These are phyloP conservation scores for Drosophila pseudotalamancana DNA, from an alignment of 2,888 invertebrate species.

Conservation along the genomic window DNA sequence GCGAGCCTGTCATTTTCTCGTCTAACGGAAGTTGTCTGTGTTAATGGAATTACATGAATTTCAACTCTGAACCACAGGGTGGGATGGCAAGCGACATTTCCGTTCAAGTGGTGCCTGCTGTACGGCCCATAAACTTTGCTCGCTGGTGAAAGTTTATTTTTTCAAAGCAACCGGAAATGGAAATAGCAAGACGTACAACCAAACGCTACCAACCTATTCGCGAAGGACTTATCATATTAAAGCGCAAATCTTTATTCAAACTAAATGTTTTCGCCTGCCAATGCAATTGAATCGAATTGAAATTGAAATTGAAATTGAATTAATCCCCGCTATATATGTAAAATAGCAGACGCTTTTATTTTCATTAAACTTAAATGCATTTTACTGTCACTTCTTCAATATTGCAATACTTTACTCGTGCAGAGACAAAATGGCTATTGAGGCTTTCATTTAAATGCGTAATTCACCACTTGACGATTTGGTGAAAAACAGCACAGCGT, in stretches of 20 bases:
- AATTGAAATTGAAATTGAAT: no score
- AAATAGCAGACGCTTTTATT: background rate
- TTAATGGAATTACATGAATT: conserved; percentile 78
- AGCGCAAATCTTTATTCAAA: conserved; percentile 6
- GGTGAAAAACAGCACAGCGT: background rate
- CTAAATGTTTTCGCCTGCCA: conserved; percentile 9
- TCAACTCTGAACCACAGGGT: conserved; percentile 70
- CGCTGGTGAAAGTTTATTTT: conserved; percentile 48
- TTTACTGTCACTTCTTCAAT: background rate
- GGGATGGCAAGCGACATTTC: conserved; percentile 47
- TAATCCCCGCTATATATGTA: no score
- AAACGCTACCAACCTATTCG: conserved; percentile 3
- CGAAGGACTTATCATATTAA: conserved; percentile 28
- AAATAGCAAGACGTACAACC: conserved; percentile 29
- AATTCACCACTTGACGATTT: background rate
- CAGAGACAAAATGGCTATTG: background rate
- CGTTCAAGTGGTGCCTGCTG: conserved; percentile 20
- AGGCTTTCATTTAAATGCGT: background rate
- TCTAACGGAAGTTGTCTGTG: conserved; percentile 74
- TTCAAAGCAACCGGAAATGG: conserved; percentile 50
- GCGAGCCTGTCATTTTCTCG: conserved; percentile 66
- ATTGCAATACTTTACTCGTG: no score
- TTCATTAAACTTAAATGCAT: background rate
- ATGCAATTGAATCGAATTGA: background rate
- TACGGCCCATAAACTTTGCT: conserved; percentile 51